phyloP scores from a whole-genome alignment of 2,888 invertebrate species.

The Neoaliturus tenellus region DNA sequence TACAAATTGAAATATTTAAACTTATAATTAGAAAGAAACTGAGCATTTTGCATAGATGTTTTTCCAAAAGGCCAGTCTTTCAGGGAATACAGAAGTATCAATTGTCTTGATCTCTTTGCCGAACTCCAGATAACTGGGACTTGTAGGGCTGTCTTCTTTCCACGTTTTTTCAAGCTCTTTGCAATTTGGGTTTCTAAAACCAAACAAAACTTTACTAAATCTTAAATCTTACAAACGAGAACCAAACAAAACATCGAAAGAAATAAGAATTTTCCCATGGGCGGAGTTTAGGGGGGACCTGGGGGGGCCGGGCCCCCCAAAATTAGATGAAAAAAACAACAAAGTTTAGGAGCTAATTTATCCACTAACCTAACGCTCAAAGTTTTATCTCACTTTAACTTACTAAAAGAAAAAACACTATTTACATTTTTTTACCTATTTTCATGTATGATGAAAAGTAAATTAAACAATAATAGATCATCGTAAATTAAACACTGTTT shows the following conservation, averaged over 20 bases:
- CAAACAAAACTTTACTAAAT: not conserved
- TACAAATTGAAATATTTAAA: not conserved
- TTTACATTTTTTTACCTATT: no score
- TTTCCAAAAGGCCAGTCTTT: slow-evolving; percentile 45
- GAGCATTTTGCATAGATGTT: slow-evolving; percentile 31
- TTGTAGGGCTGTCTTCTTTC: not conserved
- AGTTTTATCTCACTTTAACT: no score
- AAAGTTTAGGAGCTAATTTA: no score
- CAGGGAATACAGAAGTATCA: not conserved
- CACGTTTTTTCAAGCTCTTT: slow-evolving; percentile 18
- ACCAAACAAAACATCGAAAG: not conserved
- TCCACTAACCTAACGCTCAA: no score
- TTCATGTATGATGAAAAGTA: no score
- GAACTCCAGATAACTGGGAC: not conserved
- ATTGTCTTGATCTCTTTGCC: not conserved
- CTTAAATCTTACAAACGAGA: not conserved
- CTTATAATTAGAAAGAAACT: not conserved
- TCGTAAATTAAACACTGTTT: no score
- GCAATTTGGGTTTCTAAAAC: slow-evolving; percentile 34
- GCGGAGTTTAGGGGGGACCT: no score
- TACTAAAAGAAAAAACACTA: no score
- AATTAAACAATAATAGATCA: no score
- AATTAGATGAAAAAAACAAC: no score
- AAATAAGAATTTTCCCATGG: no score
- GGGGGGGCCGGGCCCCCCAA: no score